phyloP scores from a whole-genome alignment of 2,113 vertebrate species.

The Hypomesus transpacificus region DNA sequence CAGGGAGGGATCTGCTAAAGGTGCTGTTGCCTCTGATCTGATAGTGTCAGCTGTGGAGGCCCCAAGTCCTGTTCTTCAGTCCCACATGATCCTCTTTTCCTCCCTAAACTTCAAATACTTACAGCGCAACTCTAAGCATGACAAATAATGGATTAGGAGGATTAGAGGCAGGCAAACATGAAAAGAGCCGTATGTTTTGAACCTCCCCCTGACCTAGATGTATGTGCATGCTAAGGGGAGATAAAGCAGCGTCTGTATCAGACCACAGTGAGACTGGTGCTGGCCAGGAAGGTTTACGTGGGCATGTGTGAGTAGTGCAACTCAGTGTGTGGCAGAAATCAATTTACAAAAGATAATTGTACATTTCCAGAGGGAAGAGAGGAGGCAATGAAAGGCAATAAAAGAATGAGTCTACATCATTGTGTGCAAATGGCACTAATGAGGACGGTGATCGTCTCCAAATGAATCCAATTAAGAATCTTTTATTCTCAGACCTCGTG shows the following conservation, averaged over 20 bases:
- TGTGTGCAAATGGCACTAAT: constrained; percentile 65
- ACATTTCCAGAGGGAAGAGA: constrained; percentile 57
- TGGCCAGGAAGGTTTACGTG: constrained; percentile 22
- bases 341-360: constrained; percentile 65
- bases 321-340: constrained; percentile 52
- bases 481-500: constrained; percentile 56
- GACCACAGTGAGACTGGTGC: background rate
- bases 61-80: constrained; percentile 31
- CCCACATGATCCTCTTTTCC: constrained; percentile 45
- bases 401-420: constrained; percentile 56
- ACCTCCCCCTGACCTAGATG: constrained; percentile 55
- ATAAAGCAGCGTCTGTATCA: constrained; percentile 36
- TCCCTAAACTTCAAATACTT: constrained; percentile 48
- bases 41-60: constrained; percentile 40
- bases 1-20: constrained; percentile 28
- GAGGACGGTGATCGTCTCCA: constrained; percentile 62
- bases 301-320: constrained; percentile 26
- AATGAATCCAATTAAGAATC: constrained; percentile 67
- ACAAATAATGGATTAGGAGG: constrained; percentile 61
- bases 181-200: constrained; percentile 55
- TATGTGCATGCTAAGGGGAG: constrained; percentile 31
- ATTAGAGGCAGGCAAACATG: constrained; percentile 63
- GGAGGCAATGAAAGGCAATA: constrained; percentile 53
- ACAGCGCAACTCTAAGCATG: constrained; percentile 41
- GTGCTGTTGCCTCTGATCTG: constrained; percentile 41